Evolutionary conservation across 2,113 vertebrate genomes (phyloP), one percentile per base, ranked within the genome.

Genomic region (Calidris pygmaea): DNA sequence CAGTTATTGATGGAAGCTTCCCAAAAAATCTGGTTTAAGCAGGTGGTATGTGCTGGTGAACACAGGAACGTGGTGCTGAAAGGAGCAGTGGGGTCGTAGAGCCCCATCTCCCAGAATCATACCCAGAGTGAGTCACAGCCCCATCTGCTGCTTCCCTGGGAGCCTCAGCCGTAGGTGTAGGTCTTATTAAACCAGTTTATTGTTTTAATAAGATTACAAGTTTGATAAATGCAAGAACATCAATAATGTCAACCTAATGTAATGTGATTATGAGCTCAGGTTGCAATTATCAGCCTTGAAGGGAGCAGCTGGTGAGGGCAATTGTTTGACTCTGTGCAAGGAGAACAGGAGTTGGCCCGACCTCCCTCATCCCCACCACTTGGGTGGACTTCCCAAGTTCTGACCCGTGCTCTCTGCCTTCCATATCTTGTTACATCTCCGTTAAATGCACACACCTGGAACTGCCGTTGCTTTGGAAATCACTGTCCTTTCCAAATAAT

Each of bases 221-320:
- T 45, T 68, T 23, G 47, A 45, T 55, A 63, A 79, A 30, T 29
- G 50, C n/a, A 60, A 6, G 14, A 52, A 53, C 63, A 50, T n/a
- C 11, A 23, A 1, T n/a, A 55, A 74, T 29, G n/a, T 20, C 81
- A 39, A 14, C 0, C 1, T 35, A 6, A 14, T 16, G 15, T 8
- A 15, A 17, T 20, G 2, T 3, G 22, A 34, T 45, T 17, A 66
- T 6, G 68, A 84, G 48, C 65, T 76, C 37, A 8, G 34, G 50
- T 15, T 72, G 48, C 32, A 12, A 2, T 79, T 79, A 62, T 27
- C 68, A 45, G 72, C 67, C 72, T 70, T 4, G 13, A n/a, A 50
- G 71, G 85, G 56, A 71, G 87, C 74, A 56, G 59, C 41, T 35
- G 52, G 12, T 24, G 4, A 27, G 58, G 66, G 56, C 12, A 27